phyloP scores from a whole-genome alignment of 2,888 invertebrate genomes.

The Norana najaformis region DNA sequence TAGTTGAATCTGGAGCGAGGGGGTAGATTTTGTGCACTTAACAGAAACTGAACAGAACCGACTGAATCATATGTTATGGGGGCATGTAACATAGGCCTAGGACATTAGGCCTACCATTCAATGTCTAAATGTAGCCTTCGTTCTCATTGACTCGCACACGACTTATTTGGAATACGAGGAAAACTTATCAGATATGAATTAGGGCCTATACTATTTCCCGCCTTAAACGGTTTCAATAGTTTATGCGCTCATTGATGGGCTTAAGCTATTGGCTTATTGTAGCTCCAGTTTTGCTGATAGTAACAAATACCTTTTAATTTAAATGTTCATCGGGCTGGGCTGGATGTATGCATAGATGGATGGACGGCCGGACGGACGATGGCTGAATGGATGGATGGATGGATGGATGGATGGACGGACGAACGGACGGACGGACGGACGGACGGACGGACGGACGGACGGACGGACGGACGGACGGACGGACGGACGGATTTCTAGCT shows the following conservation, averaged over 20 bases:
- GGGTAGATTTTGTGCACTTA: background rate
- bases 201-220: background rate
- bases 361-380: too few species aligned
- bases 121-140: background rate
- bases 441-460: too few species aligned
- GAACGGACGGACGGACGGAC: too few species aligned
- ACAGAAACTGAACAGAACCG: background rate
- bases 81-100: background rate
- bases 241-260: background rate
- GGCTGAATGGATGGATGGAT: too few species aligned
- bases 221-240: background rate
- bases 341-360: too few species aligned
- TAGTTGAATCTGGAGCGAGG: too few species aligned
- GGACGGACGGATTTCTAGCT: too few species aligned
- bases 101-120: too few species aligned
- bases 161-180: background rate
- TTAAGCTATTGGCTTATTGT: background rate
- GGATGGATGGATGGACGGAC: too few species aligned
- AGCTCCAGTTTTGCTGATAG: background rate
- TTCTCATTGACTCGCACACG: background rate
- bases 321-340: background rate
- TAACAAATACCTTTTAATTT: too few species aligned
- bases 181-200: background rate
- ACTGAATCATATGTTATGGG: background rate
- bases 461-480: too few species aligned